Percentiles rank a stretch among this genome's conserved stretches.
phyloP scores from a whole-genome alignment of 2,797 vertebrate species.

The Pachyuromys duprasi region DNA sequence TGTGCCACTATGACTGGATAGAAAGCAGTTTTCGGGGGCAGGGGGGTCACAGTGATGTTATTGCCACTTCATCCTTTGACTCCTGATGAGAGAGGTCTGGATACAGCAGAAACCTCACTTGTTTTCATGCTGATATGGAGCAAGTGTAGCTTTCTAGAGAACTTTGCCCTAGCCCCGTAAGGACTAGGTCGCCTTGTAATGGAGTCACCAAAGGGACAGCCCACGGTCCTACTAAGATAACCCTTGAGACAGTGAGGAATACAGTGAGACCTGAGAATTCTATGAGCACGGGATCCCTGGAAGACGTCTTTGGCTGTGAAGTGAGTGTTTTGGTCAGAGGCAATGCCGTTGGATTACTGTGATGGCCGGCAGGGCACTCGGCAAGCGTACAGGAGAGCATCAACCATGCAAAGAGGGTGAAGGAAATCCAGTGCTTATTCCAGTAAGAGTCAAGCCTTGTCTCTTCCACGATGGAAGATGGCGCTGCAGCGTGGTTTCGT shows the following conservation, averaged over 20 bases:
- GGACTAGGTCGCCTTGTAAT: background rate
- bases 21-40: background rate
- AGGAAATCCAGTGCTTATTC: background rate
- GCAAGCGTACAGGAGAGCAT: background rate
- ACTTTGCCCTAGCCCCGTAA: background rate
- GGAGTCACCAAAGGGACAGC: background rate
- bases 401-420: background rate
- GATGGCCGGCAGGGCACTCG: no score
- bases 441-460: background rate
- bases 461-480: background rate
- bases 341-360: background rate
- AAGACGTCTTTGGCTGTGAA: background rate
- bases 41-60: background rate
- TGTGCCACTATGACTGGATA: background rate
- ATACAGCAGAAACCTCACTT: background rate
- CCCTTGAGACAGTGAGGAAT: background rate
- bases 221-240: background rate
- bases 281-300: background rate
- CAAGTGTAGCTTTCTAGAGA: background rate
- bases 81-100: background rate
- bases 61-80: background rate
- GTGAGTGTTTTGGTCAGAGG: background rate
- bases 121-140: background rate
- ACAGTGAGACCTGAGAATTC: background rate
- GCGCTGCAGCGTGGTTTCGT: background rate